A percentile compares a stretch with the other conserved stretches of the same genome.
phyloP scores from a whole-genome alignment of 2,113 vertebrate species.

The Gracilinanus agilis region DNA sequence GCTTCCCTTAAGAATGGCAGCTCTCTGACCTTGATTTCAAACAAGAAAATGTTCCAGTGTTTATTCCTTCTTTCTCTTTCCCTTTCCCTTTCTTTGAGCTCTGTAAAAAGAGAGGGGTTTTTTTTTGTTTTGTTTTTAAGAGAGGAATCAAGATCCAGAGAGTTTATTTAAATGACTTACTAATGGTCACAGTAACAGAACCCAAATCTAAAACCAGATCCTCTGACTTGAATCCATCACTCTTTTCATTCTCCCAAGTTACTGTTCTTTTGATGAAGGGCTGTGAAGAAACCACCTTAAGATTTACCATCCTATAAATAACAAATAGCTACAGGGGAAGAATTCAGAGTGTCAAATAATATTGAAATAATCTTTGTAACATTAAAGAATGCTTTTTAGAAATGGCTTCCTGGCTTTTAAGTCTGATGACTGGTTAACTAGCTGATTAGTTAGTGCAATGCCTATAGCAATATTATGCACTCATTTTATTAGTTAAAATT shows the following conservation, averaged over 20 bases:
- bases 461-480: neutral
- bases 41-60: neutral
- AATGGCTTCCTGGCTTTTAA: neutral
- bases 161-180: neutral
- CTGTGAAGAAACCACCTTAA: neutral
- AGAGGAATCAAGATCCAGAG: neutral
- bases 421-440: neutral
- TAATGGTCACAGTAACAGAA: neutral
- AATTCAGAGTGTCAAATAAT: neutral
- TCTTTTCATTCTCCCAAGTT: neutral
- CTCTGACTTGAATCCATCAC: neutral
- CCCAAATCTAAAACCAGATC: neutral
- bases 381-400: constrained; percentile 1
- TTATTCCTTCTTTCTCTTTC: neutral
- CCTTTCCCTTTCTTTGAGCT: neutral
- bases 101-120: neutral
- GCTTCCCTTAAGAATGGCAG: neutral
- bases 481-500: neutral
- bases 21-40: neutral
- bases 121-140: neutral
- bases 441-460: neutral
- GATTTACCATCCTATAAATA: neutral
- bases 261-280: neutral
- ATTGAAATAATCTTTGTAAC: neutral
- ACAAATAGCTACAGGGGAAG: neutral